Conservation (phyloP, 2,113 vertebrate genomes). For the Otocyon megalotis region DNA sequence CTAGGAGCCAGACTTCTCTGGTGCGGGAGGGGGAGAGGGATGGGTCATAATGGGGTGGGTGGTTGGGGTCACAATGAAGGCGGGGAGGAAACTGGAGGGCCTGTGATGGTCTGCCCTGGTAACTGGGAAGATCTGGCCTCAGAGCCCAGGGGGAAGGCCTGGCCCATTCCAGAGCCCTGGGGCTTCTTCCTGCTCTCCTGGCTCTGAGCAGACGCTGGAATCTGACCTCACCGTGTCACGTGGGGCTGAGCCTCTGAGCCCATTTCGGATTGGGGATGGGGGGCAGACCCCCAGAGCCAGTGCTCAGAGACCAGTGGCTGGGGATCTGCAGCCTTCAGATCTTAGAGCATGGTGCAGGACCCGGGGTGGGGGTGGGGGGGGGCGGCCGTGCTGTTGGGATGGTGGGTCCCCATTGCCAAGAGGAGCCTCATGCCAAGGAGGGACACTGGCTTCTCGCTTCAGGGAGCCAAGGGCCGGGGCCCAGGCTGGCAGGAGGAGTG, state of each 20-base stretch:
- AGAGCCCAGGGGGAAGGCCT: neutral
- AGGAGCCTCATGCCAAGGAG: neutral
- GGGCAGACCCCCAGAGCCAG: neutral
- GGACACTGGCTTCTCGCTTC: neutral
- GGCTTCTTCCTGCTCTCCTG: neutral
- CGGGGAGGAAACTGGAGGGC: neutral
- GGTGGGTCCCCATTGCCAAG: neutral
- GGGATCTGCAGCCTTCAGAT: neutral
- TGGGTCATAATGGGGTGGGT: constrained; percentile 66
- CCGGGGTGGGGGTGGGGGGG: neutral
- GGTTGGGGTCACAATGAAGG: constrained; percentile 67
- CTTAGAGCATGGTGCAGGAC: neutral
- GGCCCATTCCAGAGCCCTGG: neutral
- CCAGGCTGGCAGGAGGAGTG: neutral
- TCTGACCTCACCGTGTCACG: neutral
- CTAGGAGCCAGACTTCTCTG: constrained; percentile 47
- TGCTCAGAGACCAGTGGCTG: neutral
- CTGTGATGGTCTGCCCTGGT: neutral
- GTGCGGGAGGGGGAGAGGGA: constrained; percentile 46
- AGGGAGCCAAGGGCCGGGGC: neutral
- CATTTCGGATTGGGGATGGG: neutral
- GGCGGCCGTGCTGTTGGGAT: neutral
- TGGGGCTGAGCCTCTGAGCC: neutral
- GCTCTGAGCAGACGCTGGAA: neutral
- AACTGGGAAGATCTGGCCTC: neutral